Evolutionary conservation across 2,888 invertebrate genomes (phyloP), one percentile per base, ranked within the genome.

Genomic region (Mechanitis messenoides): DNA sequence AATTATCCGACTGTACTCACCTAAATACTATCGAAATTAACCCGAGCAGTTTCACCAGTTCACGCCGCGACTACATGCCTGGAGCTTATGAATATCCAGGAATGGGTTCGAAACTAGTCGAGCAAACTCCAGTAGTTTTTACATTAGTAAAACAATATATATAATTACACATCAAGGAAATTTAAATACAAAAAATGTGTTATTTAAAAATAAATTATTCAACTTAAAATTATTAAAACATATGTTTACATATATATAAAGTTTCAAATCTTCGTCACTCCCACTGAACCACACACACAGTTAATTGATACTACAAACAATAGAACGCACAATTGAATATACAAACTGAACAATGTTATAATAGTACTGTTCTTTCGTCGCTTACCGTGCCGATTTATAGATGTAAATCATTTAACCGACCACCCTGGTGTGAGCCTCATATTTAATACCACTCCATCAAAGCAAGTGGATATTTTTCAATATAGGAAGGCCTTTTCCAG

Each of bases 291-390:
- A 82, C 89, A 89, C 89, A 88, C 87, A 85, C 84, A 77, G 87
- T 71, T 69, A 74, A 76, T 72, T 69, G 54, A 67, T 68, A 72
- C 72, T 74, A 80, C 81, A 86, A 85, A 89, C 87, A 88, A 89
- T 87, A 84, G 84, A 80, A 86, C 84, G 83, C 85, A 85, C 86
- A 86, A 86, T 87, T 87, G 86, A 89, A 89, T 87, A 87, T 87
- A 84, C 87, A 81, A 81, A 81, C 79, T 75, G 84, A 87, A 87
- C 88, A 89, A 89, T 88, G 82, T 87, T 85, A 84, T 84, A 74
- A 77, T 77, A 79, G 78, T 86, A 88, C 87, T 87, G 83, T 81
- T 75, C 84, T 85, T 87, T 87, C 88, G 87, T 88, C 87, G 88
- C 84, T 73, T 84, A 88, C 87, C 77, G 80, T 84, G 78, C 79